Percentiles rank a stretch among this genome's conserved stretches.
These are phyloP conservation scores for Catostylus mosaicus DNA, from an alignment of 30 jellyfish, hydroid and myxozoan genomes.

Conservation along the genomic window DNA sequence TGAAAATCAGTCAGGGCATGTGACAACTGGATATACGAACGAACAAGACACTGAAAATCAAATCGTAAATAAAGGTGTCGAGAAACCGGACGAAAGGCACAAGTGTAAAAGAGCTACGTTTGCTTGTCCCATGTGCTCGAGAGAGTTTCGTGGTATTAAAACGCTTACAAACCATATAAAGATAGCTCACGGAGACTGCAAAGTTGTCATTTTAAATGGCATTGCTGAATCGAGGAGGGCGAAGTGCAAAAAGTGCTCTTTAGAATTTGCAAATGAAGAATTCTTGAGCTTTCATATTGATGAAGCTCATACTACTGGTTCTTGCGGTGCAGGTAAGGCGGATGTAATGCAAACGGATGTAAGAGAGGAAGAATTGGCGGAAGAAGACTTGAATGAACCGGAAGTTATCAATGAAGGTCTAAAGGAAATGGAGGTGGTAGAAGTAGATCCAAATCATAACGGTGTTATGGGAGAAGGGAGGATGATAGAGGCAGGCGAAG, in stretches of 20 bases:
- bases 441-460: neutral
- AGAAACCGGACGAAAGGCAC: neutral
- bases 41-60: neutral
- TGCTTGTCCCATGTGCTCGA: constrained; percentile 32
- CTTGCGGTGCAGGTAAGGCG: too few species aligned
- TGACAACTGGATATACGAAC: neutral
- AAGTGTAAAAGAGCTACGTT: neutral
- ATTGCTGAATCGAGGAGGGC: neutral
- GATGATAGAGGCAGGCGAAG: too few species aligned
- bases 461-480: too few species aligned
- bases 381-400: neutral
- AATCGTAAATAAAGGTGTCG: neutral
- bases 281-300: constrained; percentile 16
- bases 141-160: constrained; percentile 31
- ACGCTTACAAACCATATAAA: constrained; percentile 33
- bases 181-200: constrained; percentile 23
- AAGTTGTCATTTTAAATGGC: constrained; percentile 10
- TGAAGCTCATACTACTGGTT: neutral
- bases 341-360: neutral
- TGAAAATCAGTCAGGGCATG: neutral
- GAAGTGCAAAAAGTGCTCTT: constrained; percentile 18
- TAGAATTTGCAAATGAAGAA: neutral
- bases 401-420: neutral
- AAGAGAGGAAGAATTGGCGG: neutral
- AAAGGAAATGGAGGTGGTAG: neutral